Evolutionary conservation across 2,797 vertebrate species (phyloP).

Genomic region (Sylvia borin): DNA sequence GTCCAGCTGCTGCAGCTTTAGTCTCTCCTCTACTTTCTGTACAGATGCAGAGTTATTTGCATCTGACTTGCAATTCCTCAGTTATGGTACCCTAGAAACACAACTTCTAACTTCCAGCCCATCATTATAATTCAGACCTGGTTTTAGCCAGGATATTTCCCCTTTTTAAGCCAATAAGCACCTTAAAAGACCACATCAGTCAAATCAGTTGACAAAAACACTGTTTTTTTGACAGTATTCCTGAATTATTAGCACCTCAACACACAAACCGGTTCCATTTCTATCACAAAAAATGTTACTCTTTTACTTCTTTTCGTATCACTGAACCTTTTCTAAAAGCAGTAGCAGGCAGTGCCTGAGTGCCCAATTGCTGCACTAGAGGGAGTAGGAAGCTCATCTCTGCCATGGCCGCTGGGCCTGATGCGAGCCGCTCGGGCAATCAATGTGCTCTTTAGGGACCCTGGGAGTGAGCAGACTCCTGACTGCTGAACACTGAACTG

Average conservation of each 20-base stretch:
- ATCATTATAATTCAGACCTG: background rate
- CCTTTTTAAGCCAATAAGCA: background rate
- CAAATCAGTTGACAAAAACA: background rate
- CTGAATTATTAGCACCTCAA: background rate
- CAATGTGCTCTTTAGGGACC: accelerated
- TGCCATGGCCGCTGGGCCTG: background rate
- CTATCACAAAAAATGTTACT: background rate
- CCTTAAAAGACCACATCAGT: background rate
- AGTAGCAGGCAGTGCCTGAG: background rate
- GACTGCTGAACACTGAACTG: background rate
- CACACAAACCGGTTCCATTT: background rate
- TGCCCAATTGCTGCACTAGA: slow-evolving; percentile 48
- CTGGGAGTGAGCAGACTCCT: background rate
- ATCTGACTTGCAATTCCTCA: background rate
- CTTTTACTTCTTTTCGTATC: background rate
- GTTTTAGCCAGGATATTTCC: background rate
- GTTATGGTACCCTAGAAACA: background rate
- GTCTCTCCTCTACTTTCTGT: background rate
- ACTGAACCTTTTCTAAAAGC: background rate
- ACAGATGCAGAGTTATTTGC: background rate
- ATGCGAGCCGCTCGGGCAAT: background rate
- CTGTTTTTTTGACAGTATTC: background rate
- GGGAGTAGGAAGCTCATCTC: slow-evolving; percentile 40
- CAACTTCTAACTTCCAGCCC: background rate
- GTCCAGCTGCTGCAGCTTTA: background rate